Evolutionary conservation across 2,888 invertebrate species (phyloP).

Genomic region (Brassicogethes aeneus): DNA sequence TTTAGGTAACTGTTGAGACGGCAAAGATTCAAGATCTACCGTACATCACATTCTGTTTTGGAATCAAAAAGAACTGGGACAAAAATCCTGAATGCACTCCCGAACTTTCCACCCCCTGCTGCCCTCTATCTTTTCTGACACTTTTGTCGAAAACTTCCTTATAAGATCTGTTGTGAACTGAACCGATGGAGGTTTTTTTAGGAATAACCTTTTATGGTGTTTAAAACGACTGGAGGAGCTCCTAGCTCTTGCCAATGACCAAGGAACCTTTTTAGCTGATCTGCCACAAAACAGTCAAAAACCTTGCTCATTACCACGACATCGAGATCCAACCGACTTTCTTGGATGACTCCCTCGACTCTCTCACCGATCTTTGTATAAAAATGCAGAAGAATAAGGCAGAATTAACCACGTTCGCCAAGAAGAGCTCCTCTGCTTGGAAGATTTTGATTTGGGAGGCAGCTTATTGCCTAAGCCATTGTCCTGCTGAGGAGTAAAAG

Average conservation of each 20-base stretch:
- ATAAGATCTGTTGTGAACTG: neutral
- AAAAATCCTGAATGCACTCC: constrained; percentile 1
- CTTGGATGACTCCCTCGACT: no score
- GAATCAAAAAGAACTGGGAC: constrained; percentile 5
- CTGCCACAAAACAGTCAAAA: no score
- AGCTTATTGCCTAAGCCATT: no score
- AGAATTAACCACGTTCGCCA: neutral
- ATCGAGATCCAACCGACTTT: neutral
- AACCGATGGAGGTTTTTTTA: constrained; percentile 2
- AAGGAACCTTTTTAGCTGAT: constrained; percentile 1
- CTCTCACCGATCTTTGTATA: no score
- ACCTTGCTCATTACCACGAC: neutral
- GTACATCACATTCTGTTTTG: constrained; percentile 2
- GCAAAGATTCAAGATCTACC: constrained; percentile 1
- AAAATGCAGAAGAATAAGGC: no score
- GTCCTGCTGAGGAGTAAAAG: no score
- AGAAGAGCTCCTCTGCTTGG: neutral
- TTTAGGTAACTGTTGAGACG: constrained; percentile 3
- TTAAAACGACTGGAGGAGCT: constrained; percentile 3
- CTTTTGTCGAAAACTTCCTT: no score
- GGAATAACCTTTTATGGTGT: constrained; percentile 4
- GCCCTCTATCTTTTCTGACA: no score
- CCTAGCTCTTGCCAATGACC: constrained; percentile 5
- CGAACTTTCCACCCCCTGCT: no score
- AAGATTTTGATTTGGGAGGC: constrained; percentile 1